A percentile compares a stretch with the other conserved stretches of the same genome.
phyloP scores from a whole-genome alignment of 2,888 invertebrate species.

The Diadegma fenestrale region DNA sequence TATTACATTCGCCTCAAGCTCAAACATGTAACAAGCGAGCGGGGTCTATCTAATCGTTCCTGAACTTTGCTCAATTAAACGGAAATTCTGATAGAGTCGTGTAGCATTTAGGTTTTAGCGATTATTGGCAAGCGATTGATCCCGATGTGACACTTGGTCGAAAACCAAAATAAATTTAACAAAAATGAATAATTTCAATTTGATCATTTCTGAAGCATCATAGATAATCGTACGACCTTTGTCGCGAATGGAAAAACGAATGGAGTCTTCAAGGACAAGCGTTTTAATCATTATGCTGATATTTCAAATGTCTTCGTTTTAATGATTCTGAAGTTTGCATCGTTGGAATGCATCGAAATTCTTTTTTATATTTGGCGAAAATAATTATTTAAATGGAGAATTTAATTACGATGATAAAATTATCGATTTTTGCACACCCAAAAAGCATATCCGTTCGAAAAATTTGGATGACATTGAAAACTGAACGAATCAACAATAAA shows the following conservation, averaged over 20 bases:
- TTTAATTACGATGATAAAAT: too few species aligned
- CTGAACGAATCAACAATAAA: too few species aligned
- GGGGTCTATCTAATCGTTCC: conserved; percentile 29
- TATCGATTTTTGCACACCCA: too few species aligned
- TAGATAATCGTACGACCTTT: not conserved
- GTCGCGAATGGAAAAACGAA: not conserved
- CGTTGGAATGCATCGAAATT: too few species aligned
- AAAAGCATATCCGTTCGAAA: too few species aligned
- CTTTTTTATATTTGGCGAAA: too few species aligned
- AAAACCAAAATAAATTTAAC: not conserved
- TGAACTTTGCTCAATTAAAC: conserved; percentile 6
- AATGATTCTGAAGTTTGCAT: too few species aligned
- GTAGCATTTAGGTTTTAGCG: not conserved
- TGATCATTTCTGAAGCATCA: not conserved
- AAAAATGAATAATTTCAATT: not conserved
- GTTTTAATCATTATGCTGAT: too few species aligned
- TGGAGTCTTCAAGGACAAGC: not conserved
- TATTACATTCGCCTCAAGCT: conserved; percentile 19
- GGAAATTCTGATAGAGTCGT: not conserved
- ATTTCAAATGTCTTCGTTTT: too few species aligned
- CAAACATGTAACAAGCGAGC: conserved; percentile 22
- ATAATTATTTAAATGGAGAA: too few species aligned
- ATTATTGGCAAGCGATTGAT: not conserved
- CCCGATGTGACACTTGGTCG: not conserved
- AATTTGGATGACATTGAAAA: too few species aligned